Percentiles rank a stretch among this genome's conserved stretches.
phyloP scores from a whole-genome alignment of 2,113 vertebrate species.

The Onychostoma macrolepis region DNA sequence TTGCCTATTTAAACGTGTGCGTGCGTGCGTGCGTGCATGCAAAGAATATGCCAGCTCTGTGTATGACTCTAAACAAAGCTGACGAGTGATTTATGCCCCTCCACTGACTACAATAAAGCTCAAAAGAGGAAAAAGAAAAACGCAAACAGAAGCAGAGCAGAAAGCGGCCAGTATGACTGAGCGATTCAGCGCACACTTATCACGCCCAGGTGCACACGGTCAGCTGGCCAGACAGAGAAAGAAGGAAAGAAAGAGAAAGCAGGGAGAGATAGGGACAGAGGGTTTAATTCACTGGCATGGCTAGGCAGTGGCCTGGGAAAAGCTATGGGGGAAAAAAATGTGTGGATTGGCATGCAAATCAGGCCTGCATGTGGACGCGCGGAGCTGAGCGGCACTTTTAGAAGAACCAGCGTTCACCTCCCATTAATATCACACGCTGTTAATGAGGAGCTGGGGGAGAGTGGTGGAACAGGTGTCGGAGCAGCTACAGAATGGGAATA shows the following conservation, averaged over 20 bases:
- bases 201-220: slow-evolving; percentile 55
- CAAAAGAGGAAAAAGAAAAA: background rate
- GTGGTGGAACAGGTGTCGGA: slow-evolving; percentile 75
- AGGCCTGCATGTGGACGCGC: slow-evolving; percentile 62
- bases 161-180: slow-evolving; percentile 18
- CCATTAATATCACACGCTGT: slow-evolving; percentile 81
- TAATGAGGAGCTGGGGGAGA: slow-evolving; percentile 72
- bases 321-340: slow-evolving; percentile 40
- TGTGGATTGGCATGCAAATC: slow-evolving; percentile 74
- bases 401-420: slow-evolving; percentile 73
- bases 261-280: slow-evolving; percentile 44
- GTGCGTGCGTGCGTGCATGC: background rate
- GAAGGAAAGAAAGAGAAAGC: slow-evolving; percentile 23
- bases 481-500: slow-evolving; percentile 75
- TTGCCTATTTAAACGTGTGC: slow-evolving; percentile 22
- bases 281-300: slow-evolving; percentile 42
- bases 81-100: slow-evolving; percentile 23
- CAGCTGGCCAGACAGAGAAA: slow-evolving; percentile 43
- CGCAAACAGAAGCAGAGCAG: background rate
- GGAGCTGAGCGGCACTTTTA: slow-evolving; percentile 45
- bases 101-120: slow-evolving; percentile 11
- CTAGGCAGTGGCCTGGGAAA: slow-evolving; percentile 54
- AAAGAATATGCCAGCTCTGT: background rate
- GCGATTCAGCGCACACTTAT: slow-evolving; percentile 17
- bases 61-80: slow-evolving; percentile 36